A percentile compares a stretch with the other conserved stretches of the same genome.
phyloP scores from a whole-genome alignment of 2,113 vertebrate species.

The Albula glossodonta region DNA sequence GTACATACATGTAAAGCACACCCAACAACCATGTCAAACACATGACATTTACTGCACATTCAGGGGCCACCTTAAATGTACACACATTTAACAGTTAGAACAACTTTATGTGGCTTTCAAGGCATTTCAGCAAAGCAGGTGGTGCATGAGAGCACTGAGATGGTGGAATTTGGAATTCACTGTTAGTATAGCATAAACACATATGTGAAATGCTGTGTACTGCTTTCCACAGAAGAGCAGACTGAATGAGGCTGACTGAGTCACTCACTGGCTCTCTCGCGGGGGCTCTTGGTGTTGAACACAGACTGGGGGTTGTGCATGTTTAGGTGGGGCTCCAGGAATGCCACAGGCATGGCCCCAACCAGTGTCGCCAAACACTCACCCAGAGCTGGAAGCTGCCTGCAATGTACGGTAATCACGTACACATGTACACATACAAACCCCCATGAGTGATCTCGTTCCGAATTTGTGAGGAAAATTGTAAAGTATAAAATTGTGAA shows the following conservation, averaged over 20 bases:
- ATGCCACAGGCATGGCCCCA: constrained; percentile 92
- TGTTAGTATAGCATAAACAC: too few species aligned
- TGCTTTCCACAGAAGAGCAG: not conserved
- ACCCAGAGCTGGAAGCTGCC: constrained; percentile 89
- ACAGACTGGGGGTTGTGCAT: constrained; percentile 87
- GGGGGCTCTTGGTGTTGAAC: constrained; percentile 92
- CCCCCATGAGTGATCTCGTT: not conserved
- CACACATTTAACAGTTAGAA: too few species aligned
- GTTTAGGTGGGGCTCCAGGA: constrained; percentile 90
- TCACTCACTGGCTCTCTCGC: constrained; percentile 91
- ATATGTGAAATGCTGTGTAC: not conserved
- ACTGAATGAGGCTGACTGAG: not conserved
- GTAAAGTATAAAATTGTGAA: not conserved
- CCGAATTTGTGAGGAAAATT: not conserved
- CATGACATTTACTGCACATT: too few species aligned
- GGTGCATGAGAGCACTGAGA: too few species aligned
- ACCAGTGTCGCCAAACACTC: constrained; percentile 91
- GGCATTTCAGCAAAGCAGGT: too few species aligned
- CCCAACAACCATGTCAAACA: too few species aligned
- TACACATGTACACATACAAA: not conserved
- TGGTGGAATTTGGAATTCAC: too few species aligned
- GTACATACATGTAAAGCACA: too few species aligned
- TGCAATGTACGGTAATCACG: constrained; percentile 60
- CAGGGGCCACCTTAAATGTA: too few species aligned
- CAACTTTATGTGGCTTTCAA: too few species aligned